Evolutionary conservation across 2,888 invertebrate genomes (phyloP).

Genomic region (Calliscelio sp.): DNA sequence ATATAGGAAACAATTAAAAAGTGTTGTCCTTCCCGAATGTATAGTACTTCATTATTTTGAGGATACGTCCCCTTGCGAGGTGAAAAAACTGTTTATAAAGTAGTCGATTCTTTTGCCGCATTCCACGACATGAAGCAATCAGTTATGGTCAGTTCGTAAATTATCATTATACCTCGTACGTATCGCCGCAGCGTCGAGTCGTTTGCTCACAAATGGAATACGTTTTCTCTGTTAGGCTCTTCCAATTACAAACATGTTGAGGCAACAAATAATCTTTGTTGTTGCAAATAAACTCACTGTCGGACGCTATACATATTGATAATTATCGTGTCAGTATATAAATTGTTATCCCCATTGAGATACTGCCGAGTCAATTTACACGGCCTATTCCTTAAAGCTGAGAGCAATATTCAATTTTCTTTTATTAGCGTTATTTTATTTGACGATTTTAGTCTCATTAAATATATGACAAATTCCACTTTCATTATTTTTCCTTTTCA

Average conservation of each 20-base stretch:
- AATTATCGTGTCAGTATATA: constrained; percentile 39
- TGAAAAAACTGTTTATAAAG: constrained; percentile 37
- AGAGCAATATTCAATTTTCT: no score
- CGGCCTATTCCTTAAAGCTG: no score
- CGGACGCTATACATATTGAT: constrained; percentile 17
- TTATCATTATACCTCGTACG: constrained; percentile 54
- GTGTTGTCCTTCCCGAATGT: neutral
- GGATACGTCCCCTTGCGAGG: neutral
- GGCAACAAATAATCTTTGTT: constrained; percentile 42
- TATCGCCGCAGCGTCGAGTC: constrained; percentile 32
- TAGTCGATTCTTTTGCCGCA: constrained; percentile 47
- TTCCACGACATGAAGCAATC: constrained; percentile 50
- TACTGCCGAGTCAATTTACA: no score
- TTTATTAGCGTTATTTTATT: no score
- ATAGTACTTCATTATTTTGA: neutral
- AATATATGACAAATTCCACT: no score
- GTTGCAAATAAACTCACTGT: constrained; percentile 36
- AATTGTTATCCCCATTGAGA: no score
- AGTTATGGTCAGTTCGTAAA: constrained; percentile 59
- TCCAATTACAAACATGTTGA: constrained; percentile 41
- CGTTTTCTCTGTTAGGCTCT: constrained; percentile 28
- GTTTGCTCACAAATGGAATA: constrained; percentile 48
- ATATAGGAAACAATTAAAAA: constrained; percentile 5
- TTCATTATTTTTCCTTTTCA: no score
- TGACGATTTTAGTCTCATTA: no score